Percentiles rank a stretch among this genome's conserved stretches.
phyloP scores from a whole-genome alignment of 2,113 vertebrate genomes.

The Sceloporus tristichus region DNA sequence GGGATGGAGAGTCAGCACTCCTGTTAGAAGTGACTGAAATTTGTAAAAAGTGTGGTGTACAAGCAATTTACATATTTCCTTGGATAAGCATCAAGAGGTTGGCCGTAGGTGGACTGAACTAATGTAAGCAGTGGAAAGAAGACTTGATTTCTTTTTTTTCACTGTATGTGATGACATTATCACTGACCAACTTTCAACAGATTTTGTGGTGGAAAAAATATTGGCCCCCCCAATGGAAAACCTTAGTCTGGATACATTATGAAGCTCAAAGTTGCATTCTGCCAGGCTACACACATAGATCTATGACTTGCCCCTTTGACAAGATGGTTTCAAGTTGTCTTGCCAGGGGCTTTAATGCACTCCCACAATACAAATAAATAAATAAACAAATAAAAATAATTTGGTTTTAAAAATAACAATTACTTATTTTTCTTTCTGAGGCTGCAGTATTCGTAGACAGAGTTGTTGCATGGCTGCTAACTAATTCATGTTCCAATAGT shows the following conservation, averaged over 20 bases:
- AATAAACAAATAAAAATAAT: too few species aligned
- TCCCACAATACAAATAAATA: too few species aligned
- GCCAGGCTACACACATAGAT: background rate
- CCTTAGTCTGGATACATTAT: background rate
- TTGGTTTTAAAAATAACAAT: background rate
- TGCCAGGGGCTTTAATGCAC: too few species aligned
- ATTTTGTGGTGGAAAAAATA: background rate
- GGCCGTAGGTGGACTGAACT: background rate
- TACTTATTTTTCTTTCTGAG: background rate
- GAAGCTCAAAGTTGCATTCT: background rate
- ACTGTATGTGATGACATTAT: background rate
- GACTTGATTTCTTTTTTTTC: background rate
- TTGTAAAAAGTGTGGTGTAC: background rate
- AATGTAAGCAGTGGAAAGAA: background rate
- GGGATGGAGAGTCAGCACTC: background rate
- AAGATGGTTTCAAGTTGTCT: background rate
- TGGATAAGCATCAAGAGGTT: background rate
- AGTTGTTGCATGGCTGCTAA: background rate
- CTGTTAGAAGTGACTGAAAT: background rate
- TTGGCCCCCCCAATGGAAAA: background rate
- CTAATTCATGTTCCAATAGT: background rate
- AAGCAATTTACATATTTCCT: background rate
- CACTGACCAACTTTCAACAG: background rate
- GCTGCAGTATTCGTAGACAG: too few species aligned
- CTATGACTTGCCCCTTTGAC: background rate